Conservation (phyloP, 2,113 vertebrate genomes). For the Pogonocichla stellata region DNA sequence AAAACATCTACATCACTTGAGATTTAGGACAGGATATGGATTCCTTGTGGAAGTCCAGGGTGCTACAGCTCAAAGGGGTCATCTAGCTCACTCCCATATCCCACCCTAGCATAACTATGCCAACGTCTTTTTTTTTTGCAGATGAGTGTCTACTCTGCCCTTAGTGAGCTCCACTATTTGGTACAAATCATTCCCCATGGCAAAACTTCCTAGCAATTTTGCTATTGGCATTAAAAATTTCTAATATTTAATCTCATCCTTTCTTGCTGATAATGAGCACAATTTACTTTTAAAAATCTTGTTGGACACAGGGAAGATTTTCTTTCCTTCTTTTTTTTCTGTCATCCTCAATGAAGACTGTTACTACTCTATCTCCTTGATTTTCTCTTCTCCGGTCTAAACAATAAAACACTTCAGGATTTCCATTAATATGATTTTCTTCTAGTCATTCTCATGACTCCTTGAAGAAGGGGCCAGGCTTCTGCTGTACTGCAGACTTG, state of each 20-base stretch:
- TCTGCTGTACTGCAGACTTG: not conserved
- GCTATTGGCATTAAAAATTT: not conserved
- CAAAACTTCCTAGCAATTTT: not conserved
- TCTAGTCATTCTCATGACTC: not conserved
- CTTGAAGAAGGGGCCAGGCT: not conserved
- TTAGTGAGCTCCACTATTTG: rapidly evolving
- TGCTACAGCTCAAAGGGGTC: not conserved
- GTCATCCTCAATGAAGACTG: not conserved
- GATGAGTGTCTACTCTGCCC: not conserved
- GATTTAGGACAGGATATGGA: not conserved
- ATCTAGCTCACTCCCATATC: too few species aligned
- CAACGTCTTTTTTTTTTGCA: not conserved
- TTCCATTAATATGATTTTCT: not conserved
- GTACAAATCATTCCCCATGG: not conserved
- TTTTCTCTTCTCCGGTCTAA: not conserved
- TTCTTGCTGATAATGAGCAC: not conserved
- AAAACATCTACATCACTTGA: not conserved
- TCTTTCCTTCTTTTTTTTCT: not conserved
- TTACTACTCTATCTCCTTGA: not conserved
- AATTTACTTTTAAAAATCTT: not conserved
- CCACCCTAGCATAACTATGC: not conserved
- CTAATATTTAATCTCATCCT: not conserved
- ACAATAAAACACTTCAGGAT: not conserved
- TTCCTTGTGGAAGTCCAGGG: not conserved
- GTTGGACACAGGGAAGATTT: not conserved